Conservation (phyloP, 2,888 invertebrate genomes). For the Plebejus anna region DNA sequence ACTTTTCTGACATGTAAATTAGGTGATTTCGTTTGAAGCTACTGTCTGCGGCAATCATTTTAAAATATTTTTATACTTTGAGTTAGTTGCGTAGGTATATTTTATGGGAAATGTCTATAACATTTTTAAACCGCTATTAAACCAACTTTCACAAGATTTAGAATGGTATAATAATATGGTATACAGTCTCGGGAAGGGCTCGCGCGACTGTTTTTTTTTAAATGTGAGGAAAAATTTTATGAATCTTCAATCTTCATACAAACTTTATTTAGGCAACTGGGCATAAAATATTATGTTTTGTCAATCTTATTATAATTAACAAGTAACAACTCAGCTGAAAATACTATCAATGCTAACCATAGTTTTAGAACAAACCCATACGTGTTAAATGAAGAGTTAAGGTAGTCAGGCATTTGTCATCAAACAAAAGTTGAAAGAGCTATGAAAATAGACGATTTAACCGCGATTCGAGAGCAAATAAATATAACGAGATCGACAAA, state of each 20-base stretch:
- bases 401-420: not conserved
- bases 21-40: not conserved
- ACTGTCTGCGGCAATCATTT: not conserved
- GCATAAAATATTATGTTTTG: too few species aligned
- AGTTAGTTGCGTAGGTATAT: not conserved
- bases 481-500: conserved; percentile 20
- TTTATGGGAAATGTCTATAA: not conserved
- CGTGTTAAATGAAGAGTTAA: conserved; percentile 1
- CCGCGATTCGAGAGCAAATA: conserved; percentile 16
- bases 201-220: not conserved
- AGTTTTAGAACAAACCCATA: not conserved
- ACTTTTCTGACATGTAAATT: not conserved
- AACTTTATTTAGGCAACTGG: too few species aligned
- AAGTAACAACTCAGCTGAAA: not conserved
- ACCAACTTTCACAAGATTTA: too few species aligned
- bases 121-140: not conserved
- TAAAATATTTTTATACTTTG: not conserved
- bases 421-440: conserved; percentile 15
- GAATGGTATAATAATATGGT: too few species aligned
- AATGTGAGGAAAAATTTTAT: too few species aligned
- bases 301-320: too few species aligned
- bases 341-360: not conserved
- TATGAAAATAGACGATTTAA: conserved; percentile 2
- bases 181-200: not conserved
- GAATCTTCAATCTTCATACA: too few species aligned